phyloP scores from a whole-genome alignment of 2,113 vertebrate genomes.

The Prinia subflava region DNA sequence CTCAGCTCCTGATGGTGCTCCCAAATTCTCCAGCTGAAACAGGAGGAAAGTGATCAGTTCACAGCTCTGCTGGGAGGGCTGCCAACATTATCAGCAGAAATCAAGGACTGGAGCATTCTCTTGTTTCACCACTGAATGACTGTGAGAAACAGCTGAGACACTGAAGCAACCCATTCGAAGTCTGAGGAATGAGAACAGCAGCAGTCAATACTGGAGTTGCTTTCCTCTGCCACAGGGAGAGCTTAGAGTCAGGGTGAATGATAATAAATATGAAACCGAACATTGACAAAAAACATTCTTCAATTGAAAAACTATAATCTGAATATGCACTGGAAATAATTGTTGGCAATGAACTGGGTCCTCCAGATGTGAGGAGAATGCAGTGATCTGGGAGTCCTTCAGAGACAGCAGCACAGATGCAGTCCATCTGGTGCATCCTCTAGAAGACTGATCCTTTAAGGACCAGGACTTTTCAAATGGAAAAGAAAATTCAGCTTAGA shows the following conservation, averaged over 20 bases:
- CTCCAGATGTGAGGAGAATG: slow-evolving; percentile 54
- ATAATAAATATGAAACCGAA: not conserved
- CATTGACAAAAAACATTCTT: not conserved
- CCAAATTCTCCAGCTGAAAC: not conserved
- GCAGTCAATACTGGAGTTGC: not conserved
- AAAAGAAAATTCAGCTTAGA: not conserved
- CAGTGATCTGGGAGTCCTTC: slow-evolving; percentile 2
- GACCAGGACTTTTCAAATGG: not conserved
- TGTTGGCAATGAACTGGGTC: not conserved
- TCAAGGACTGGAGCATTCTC: not conserved
- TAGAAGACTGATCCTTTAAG: not conserved
- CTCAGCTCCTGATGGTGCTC: not conserved
- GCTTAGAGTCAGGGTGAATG: not conserved
- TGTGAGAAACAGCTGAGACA: not conserved
- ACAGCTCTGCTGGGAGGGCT: not conserved
- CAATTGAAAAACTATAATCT: not conserved
- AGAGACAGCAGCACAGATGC: slow-evolving; percentile 22
- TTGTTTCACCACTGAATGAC: not conserved
- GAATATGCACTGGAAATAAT: slow-evolving; percentile 22
- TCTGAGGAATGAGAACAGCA: not conserved
- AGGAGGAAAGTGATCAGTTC: not conserved
- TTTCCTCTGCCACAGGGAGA: not conserved
- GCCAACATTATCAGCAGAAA: not conserved
- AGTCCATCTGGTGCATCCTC: slow-evolving; percentile 3
- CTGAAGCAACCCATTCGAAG: not conserved